Evolutionary conservation across 2,888 invertebrate species (phyloP).

Genomic region (Ochropleura plecta): DNA sequence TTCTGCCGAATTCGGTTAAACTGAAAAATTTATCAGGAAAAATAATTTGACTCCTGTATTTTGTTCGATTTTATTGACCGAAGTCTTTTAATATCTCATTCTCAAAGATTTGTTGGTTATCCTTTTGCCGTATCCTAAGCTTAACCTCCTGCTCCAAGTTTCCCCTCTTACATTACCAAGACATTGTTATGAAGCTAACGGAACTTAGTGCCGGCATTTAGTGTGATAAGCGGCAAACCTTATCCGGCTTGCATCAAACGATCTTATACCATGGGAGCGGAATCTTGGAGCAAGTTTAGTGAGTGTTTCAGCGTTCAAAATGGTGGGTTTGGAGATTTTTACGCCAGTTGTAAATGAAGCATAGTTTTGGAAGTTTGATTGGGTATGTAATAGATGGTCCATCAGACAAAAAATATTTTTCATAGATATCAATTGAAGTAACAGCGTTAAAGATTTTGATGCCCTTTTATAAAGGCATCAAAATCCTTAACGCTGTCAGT

Average conservation of each 20-base stretch:
- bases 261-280: neutral
- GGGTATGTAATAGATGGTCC: neutral
- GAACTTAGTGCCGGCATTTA: conserved; percentile 34
- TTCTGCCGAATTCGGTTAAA: too few relatives aligned
- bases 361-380: neutral
- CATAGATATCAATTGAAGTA: too few relatives aligned
- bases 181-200: conserved; percentile 33
- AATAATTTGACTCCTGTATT: neutral
- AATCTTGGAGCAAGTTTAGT: conserved; percentile 18
- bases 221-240: conserved; percentile 7
- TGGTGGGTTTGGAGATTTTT: neutral
- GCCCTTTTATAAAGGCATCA: too few relatives aligned
- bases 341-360: neutral
- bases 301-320: neutral
- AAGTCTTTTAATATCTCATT: neutral
- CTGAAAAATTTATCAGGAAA: neutral
- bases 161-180: conserved; percentile 22
- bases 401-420: too few relatives aligned
- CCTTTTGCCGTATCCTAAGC: neutral
- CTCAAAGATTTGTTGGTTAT: neutral
- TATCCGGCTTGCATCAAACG: conserved; percentile 25
- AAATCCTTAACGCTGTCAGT: too few relatives aligned
- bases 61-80: neutral
- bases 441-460: too few relatives aligned
- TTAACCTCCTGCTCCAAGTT: conserved; percentile 12